Conservation (phyloP, 2,888 invertebrate genomes). For the Tiliacea aurago region DNA sequence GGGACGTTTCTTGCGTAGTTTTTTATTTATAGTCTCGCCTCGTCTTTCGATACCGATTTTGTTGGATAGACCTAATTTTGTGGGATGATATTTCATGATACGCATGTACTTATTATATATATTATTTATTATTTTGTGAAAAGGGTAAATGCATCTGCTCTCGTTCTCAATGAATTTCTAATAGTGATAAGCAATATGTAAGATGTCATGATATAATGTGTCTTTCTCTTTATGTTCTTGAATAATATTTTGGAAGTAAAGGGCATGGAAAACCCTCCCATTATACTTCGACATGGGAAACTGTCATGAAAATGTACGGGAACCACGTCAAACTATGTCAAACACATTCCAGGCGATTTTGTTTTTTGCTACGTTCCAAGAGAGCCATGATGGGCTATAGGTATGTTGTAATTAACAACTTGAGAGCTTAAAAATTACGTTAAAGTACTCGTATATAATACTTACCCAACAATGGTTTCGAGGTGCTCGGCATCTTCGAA, state of each 20-base stretch:
- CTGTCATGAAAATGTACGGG: neutral
- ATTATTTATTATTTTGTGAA: constrained; percentile 7
- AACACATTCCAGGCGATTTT: neutral
- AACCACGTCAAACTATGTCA: neutral
- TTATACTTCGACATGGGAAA: neutral
- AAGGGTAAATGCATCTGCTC: neutral
- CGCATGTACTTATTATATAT: neutral
- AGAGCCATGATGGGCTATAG: neutral
- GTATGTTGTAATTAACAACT: neutral
- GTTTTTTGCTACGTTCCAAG: neutral
- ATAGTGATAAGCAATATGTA: neutral
- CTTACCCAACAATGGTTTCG: neutral
- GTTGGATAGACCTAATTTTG: constrained; percentile 8
- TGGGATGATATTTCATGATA: constrained; percentile 10
- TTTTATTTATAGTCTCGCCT: constrained; percentile 19
- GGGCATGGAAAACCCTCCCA: neutral
- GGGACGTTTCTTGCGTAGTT: constrained; percentile 8
- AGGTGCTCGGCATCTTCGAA: neutral
- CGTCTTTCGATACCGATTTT: neutral
- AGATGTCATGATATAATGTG: neutral
- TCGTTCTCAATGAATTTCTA: constrained; percentile 1
- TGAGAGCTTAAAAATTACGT: neutral
- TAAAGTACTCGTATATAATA: too few relatives aligned
- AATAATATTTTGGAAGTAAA: neutral
- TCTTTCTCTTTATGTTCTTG: neutral